Base-by-base conservation (phyloP, 2,113 vertebrate species). In the Ascaphus truei region DNA sequence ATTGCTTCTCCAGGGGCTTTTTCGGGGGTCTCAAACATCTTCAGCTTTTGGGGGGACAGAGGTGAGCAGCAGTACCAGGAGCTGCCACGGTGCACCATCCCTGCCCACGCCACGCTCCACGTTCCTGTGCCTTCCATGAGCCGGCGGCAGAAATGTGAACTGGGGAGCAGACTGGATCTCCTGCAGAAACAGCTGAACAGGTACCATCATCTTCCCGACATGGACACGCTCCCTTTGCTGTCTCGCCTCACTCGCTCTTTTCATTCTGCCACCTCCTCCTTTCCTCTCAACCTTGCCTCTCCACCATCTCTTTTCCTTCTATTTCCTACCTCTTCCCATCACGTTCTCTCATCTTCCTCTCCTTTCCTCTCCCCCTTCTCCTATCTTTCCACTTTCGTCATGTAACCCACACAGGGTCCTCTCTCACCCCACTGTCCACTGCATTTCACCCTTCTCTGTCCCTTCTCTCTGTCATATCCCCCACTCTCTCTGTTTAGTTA, bases 11-110 rank as follows among this genome's bases (percentile, higher is more conserved):
- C 78, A 96, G 95, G 94, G 3, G 93, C 94, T 2, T 93, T 98
- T 80, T 96, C 94, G 1, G 94, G 93, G 4, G 90, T 96, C 68
- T 95, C 95, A 66, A 96, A 98, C 85, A 96, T 97, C 83, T 97
- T 98, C 75, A 97, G 92, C 76, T 96, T 98, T 78, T 98, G 95
- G 95, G 91, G 92, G 1, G 94, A 95, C 61, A 92, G 83, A 62
- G 89, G 91, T 2, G 89, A 88, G 0, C 86, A 76, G 12, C 92
- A 93, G 80, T 96, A 95, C 84, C 95, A 95, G 85, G 93, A 96
- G 78, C 76, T 96, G 47, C 94, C 93, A 1, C 90, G 89, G 39
- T 91, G 90, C 74, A 90, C 88, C 4, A 77, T 88, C 64, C 81
- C 90, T 0, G 73, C 91, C 1, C 90, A 88, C 1, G 79, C 86